phyloP scores from a whole-genome alignment of 1,140 invertebrate genomes.

The Diorhabda elongata region DNA sequence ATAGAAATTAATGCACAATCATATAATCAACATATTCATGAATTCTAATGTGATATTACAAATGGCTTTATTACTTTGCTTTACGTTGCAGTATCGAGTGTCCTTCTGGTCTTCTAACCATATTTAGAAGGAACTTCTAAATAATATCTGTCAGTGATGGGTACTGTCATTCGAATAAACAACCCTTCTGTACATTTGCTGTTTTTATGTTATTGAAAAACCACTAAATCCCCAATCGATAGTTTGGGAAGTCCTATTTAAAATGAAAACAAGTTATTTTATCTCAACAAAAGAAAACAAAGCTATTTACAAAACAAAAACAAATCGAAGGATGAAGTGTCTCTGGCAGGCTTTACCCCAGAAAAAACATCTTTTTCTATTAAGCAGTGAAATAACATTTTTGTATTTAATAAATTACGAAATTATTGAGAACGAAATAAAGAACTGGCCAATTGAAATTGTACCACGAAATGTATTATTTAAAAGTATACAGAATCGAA shows the following conservation, averaged over 20 bases:
- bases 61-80: too few relatives aligned
- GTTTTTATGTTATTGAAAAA: neutral
- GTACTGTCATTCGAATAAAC: neutral
- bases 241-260: neutral
- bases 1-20: too few relatives aligned
- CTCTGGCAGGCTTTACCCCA: neutral
- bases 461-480: conserved; percentile 20
- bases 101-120: too few relatives aligned
- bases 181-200: neutral
- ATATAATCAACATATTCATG: too few relatives aligned
- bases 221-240: neutral
- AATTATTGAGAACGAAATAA: conserved; percentile 18
- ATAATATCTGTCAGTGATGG: too few relatives aligned
- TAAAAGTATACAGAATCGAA: conserved; percentile 11
- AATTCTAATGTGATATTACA: too few relatives aligned
- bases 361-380: conserved; percentile 10
- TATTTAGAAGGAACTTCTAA: too few relatives aligned
- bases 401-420: conserved; percentile 19
- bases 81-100: too few relatives aligned
- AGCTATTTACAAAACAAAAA: neutral
- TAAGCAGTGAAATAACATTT: conserved; percentile 8
- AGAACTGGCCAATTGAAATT: conserved; percentile 20
- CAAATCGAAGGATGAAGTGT: neutral
- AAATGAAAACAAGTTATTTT: neutral
- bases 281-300: neutral